These are phyloP conservation scores for Premnoplex brunnescens DNA, from an alignment of 2,797 vertebrate genomes.

Conservation along the genomic window DNA sequence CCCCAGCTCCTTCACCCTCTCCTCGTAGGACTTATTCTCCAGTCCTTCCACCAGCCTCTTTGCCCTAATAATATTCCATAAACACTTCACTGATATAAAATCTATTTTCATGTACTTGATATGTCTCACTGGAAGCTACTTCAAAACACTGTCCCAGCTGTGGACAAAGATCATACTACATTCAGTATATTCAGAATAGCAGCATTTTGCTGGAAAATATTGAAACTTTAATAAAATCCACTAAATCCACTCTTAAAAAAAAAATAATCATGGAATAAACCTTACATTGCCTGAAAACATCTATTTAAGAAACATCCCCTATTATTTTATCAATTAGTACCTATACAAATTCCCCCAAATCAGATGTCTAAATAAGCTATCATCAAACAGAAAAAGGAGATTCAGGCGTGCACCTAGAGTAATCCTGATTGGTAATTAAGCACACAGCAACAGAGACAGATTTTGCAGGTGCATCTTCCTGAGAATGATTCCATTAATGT, in stretches of 20 bases:
- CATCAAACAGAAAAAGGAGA: not conserved
- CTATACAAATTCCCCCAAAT: not conserved
- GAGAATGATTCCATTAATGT: not conserved
- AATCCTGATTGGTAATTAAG: not conserved
- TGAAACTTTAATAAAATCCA: not conserved
- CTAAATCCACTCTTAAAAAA: not conserved
- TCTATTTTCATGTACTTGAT: not conserved
- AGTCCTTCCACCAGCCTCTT: no score
- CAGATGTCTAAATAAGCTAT: not conserved
- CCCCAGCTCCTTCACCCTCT: no score
- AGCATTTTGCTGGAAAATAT: not conserved
- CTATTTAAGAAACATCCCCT: not conserved
- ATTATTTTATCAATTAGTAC: not conserved
- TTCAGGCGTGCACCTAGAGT: not conserved
- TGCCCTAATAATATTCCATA: not conserved
- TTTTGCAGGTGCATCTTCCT: slow-evolving; percentile 12
- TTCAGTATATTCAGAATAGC: not conserved
- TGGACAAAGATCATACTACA: not conserved
- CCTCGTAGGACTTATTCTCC: no score
- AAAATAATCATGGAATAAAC: not conserved
- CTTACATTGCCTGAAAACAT: not conserved
- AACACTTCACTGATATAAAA: not conserved
- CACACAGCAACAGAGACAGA: not conserved
- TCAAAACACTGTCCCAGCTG: not conserved
- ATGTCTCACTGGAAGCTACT: not conserved